Percentiles rank a stretch among this genome's conserved stretches.
Conservation (phyloP, 2,113 vertebrate genomes). For the Osmerus eperlanus region DNA sequence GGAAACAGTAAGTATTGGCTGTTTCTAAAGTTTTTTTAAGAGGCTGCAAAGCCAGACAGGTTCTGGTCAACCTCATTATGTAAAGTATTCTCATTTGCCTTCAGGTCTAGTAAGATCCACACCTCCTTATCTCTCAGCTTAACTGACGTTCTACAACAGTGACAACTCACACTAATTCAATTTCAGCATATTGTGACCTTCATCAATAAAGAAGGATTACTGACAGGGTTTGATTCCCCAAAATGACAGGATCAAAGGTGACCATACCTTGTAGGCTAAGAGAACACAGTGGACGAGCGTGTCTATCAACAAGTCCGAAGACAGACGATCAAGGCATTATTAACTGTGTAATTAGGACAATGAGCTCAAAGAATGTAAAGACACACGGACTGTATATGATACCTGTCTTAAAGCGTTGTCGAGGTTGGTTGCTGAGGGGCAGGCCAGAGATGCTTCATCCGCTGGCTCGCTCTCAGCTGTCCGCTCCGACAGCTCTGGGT, state of each 20-base stretch:
- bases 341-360: too few species aligned
- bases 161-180: constrained; percentile 39
- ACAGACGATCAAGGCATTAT: too few species aligned
- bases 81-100: constrained; percentile 24
- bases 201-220: background rate
- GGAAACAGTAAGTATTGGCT: too few species aligned
- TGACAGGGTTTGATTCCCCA: background rate
- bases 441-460: constrained; percentile 44
- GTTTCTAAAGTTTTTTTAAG: too few species aligned
- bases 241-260: too few species aligned
- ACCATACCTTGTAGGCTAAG: too few species aligned
- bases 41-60: background rate
- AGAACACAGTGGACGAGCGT: too few species aligned
- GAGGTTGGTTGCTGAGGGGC: constrained; percentile 41
- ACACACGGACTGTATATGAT: constrained; percentile 16
- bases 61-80: constrained; percentile 10
- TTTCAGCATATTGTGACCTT: constrained; percentile 4
- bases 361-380: background rate
- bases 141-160: constrained; percentile 4
- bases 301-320: background rate
- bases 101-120: constrained; percentile 2
- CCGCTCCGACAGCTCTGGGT: constrained; percentile 52
- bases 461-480: constrained; percentile 44
- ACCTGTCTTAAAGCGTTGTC: constrained; percentile 61
- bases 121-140: constrained; percentile 7